Conservation (phyloP, 2,113 vertebrate genomes). For the Leucoraja erinaceus region DNA sequence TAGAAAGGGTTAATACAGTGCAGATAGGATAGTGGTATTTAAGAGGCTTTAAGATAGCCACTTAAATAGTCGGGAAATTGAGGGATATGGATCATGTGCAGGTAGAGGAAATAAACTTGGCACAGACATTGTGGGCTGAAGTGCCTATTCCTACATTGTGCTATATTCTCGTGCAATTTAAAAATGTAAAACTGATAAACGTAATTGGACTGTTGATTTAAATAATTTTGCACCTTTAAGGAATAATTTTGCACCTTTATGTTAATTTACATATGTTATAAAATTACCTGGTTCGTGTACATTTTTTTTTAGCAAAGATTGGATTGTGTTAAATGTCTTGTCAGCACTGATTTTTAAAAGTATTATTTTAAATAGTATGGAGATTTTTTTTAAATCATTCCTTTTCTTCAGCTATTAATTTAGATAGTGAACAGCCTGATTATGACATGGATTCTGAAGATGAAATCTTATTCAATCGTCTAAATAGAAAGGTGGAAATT, state of each 20-base stretch:
- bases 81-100: too few relatives aligned
- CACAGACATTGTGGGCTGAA: too few relatives aligned
- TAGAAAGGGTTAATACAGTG: background rate
- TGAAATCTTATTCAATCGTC: conserved; percentile 78
- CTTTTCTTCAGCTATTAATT: conserved; percentile 66
- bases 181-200: background rate
- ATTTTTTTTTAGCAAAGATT: background rate
- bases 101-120: too few relatives aligned
- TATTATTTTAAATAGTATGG: background rate
- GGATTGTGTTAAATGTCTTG: background rate
- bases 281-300: background rate
- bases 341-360: background rate
- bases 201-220: background rate
- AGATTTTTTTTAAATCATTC: background rate
- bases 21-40: background rate
- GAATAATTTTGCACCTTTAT: background rate
- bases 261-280: background rate
- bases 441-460: conserved; percentile 95
- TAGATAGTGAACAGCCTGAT: conserved; percentile 85
- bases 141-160: too few relatives aligned
- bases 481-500: conserved; percentile 88
- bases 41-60: too few relatives aligned
- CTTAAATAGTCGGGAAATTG: too few relatives aligned
- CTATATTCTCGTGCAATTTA: background rate
- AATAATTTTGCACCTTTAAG: background rate